Evolutionary conservation across 2,888 invertebrate genomes (phyloP), one percentile per base, ranked within the genome.

Genomic region (Lamellibrachia columna): DNA sequence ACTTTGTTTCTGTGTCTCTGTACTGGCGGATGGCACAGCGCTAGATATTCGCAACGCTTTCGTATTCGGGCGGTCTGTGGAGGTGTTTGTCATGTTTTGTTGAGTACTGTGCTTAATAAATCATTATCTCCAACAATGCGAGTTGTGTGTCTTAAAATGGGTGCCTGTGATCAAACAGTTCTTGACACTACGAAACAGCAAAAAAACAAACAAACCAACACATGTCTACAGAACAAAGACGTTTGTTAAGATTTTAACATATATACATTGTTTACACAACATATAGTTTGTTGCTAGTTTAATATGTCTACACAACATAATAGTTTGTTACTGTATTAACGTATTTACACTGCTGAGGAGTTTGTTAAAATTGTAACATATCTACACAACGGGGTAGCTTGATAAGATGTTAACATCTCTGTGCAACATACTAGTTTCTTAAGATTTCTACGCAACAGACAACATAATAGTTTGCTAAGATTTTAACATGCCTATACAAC

Each of bases 91-190:
- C 22, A 75, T 15, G n/a, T 22, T 75, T 15, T 75, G n/a, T 75
- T 75, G 75, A 75, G n/a, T 75, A 75, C 75, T 75, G 75, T 75
- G 75, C 75, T 75, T 75, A 75, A 75, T 75, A 75, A 75, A 75
- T 75, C 75, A 75, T 75, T 75, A 75, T 75, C 75, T 75, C 75
- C 75, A 75, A 15, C 22, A 75, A 22, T 75, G 22, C 55, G 75
- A 22, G 75, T 75, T 6, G 22, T 15, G 22, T 75, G 75, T 75
- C n/a, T 22, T 75, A 1, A 22, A 22, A 22, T 75, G 75, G 22
- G n/a, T 22, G 22, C n/a, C 11, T 55, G 8, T 7, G 55, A 22
- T 3, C 40, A 40, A n/a, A 6, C 75, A 75, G 75, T 11, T 75
- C 22, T 22, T 22, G 15, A 22, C 75, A 3, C n/a, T 15, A 75